Evolutionary conservation across 2,888 invertebrate genomes (phyloP).

Genomic region (Myopa testacea): DNA sequence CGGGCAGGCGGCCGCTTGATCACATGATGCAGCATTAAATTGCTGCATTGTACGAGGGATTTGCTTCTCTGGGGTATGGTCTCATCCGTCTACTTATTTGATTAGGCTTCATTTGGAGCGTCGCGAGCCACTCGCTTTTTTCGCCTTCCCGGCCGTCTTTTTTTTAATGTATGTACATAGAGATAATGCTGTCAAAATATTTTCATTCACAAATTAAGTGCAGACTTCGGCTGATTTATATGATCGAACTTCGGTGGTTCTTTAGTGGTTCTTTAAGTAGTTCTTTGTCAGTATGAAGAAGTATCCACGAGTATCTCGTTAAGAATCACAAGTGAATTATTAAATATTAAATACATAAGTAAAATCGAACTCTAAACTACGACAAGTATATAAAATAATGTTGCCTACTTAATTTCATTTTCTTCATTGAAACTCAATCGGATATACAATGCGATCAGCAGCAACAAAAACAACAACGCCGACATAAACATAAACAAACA

Average conservation of each 20-base stretch:
- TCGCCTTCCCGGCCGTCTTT: too few species aligned
- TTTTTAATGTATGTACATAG: conserved; percentile 51
- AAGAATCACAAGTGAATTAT: neutral
- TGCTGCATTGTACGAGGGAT: conserved; percentile 62
- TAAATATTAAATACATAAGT: neutral
- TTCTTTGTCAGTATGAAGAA: too few species aligned
- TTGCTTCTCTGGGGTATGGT: conserved; percentile 40
- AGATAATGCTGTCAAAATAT: conserved; percentile 62
- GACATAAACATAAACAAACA: neutral
- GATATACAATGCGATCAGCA: too few species aligned
- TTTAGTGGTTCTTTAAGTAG: too few species aligned
- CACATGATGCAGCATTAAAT: conserved; percentile 67
- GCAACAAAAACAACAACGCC: too few species aligned
- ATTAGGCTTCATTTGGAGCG: conserved; percentile 42
- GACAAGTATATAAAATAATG: neutral
- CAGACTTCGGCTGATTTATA: conserved; percentile 13
- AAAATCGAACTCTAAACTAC: neutral
- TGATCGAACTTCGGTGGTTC: too few species aligned
- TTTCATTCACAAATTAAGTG: conserved; percentile 58
- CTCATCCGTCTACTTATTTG: conserved; percentile 45
- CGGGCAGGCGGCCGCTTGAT: conserved; percentile 50
- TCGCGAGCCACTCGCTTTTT: conserved; percentile 33
- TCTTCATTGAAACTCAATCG: neutral
- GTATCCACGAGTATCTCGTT: too few species aligned
- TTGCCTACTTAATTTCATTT: neutral